Evolutionary conservation across 2,797 vertebrate species (phyloP).

Genomic region (Cossypha polioptera): DNA sequence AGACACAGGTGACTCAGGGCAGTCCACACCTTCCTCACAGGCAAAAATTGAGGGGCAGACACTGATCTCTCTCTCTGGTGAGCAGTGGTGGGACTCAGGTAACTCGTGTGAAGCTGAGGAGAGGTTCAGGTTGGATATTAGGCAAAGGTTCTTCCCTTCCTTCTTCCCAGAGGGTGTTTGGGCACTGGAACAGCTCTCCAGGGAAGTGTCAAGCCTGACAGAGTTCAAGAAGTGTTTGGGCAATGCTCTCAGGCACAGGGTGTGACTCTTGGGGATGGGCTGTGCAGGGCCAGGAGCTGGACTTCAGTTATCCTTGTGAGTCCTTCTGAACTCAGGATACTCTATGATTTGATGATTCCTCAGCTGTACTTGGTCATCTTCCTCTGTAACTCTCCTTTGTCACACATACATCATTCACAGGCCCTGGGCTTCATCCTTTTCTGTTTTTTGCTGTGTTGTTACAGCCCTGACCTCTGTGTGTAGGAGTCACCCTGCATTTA

Average conservation of each 20-base stretch:
- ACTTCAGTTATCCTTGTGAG: background rate
- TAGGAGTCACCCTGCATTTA: background rate
- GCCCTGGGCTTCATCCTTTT: background rate
- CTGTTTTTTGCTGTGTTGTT: background rate
- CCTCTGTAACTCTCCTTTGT: background rate
- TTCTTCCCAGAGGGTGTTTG: too few relatives aligned
- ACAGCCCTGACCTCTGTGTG: background rate
- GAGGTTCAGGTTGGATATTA: background rate
- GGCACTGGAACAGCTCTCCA: background rate
- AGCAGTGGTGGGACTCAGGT: background rate
- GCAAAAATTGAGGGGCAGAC: background rate
- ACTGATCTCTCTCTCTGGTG: background rate
- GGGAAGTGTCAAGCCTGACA: background rate
- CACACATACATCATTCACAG: rapidly evolving
- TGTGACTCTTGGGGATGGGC: background rate
- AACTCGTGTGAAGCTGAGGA: background rate
- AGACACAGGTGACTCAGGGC: background rate
- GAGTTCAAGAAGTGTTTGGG: background rate
- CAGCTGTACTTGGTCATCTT: background rate
- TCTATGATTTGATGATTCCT: background rate
- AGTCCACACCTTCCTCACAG: background rate
- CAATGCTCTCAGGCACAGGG: rapidly evolving
- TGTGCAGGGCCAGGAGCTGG: background rate
- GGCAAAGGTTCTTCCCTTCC: background rate
- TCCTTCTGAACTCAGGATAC: background rate